Evolutionary conservation across 2,113 vertebrate genomes (phyloP).

Genomic region (Puma concolor): DNA sequence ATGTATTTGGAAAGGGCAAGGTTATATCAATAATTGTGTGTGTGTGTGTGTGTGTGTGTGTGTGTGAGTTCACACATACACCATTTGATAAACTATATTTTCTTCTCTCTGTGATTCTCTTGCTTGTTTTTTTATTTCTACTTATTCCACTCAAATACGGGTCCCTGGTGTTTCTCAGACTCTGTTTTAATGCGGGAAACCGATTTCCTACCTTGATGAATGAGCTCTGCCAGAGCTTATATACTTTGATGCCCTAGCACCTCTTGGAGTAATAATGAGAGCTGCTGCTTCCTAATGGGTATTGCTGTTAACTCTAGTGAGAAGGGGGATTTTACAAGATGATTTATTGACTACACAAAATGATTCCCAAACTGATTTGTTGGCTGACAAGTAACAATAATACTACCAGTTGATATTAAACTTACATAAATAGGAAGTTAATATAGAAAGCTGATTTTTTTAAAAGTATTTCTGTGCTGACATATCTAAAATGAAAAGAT

Average conservation of each 20-base stretch:
- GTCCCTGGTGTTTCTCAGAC: constrained; percentile 42
- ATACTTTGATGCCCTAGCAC: constrained; percentile 69
- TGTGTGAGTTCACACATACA: background rate
- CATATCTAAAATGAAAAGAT: constrained; percentile 57
- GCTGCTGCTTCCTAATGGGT: constrained; percentile 71
- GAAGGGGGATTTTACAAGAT: constrained; percentile 64
- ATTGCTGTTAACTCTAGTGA: constrained; percentile 64
- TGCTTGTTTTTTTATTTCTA: constrained; percentile 32
- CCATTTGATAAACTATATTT: constrained; percentile 55
- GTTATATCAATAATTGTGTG: constrained; percentile 28
- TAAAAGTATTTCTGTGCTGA: constrained; percentile 36
- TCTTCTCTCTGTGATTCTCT: background rate
- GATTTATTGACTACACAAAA: constrained; percentile 72
- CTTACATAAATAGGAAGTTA: constrained; percentile 51
- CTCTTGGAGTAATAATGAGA: constrained; percentile 78
- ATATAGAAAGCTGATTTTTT: constrained; percentile 43
- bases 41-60: background rate
- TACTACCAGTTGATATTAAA: constrained; percentile 64
- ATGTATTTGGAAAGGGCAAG: constrained; percentile 40
- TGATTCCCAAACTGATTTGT: constrained; percentile 40
- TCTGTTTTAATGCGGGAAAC: constrained; percentile 75
- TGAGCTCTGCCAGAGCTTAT: constrained; percentile 68
- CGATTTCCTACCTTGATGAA: constrained; percentile 80
- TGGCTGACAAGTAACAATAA: constrained; percentile 72
- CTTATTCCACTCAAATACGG: constrained; percentile 48